A percentile compares a stretch with the other conserved stretches of the same genome.
These are phyloP conservation scores for Dipus sagitta DNA, from an alignment of 2,797 vertebrate species.

Conservation along the genomic window DNA sequence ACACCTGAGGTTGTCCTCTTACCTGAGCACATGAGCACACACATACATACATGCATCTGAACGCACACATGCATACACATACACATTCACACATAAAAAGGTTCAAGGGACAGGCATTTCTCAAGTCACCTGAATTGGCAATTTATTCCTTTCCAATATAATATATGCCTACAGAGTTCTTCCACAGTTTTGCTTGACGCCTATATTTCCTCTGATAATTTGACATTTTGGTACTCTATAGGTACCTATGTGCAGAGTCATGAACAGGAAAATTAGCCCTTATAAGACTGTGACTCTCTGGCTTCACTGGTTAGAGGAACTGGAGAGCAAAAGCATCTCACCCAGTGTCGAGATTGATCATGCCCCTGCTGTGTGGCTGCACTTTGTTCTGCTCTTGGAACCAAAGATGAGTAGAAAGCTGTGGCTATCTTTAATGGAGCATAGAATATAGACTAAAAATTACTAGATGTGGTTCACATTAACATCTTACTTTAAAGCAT, in stretches of 20 bases:
- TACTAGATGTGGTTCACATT: not conserved
- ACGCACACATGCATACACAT: too few species aligned
- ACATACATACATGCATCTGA: too few species aligned
- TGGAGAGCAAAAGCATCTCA: not conserved
- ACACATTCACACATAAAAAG: not conserved
- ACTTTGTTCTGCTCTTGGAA: not conserved
- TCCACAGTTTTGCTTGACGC: not conserved
- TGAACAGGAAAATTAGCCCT: not conserved
- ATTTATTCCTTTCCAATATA: not conserved
- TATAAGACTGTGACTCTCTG: not conserved
- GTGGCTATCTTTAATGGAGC: not conserved
- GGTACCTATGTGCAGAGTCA: not conserved
- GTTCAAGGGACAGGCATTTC: not conserved
- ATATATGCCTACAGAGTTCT: not conserved
- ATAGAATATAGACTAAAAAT: not conserved
- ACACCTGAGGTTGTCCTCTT: too few species aligned
- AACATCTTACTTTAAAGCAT: constrained; percentile 8
- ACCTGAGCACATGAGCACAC: too few species aligned
- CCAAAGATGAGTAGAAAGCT: not conserved
- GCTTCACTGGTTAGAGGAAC: not conserved
- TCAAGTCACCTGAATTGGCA: not conserved
- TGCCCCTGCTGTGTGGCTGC: not conserved
- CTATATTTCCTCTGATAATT: not conserved
- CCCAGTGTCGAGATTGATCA: not conserved
- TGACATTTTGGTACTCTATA: not conserved